Percentiles rank a stretch among this genome's conserved stretches.
These are phyloP conservation scores for Pyrgilauda ruficollis DNA, from an alignment of 2,113 vertebrate species.

Conservation along the genomic window DNA sequence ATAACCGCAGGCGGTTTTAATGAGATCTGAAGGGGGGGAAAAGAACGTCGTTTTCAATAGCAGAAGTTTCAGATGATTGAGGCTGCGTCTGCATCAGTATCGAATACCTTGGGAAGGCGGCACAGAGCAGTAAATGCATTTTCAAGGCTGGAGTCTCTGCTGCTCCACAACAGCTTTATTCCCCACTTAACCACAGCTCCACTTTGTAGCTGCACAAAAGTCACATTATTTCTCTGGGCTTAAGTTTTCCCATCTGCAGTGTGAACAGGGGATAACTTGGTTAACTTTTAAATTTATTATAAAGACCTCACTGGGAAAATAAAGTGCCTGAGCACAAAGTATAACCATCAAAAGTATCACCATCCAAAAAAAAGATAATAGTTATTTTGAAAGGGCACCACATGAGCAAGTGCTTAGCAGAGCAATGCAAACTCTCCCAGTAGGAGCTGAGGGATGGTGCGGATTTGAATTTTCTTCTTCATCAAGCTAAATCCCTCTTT, in stretches of 20 bases:
- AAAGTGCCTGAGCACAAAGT: neutral
- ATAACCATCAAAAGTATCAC: neutral
- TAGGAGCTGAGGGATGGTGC: neutral
- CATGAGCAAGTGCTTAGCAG: neutral
- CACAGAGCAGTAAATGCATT: neutral
- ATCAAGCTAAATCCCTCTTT: neutral
- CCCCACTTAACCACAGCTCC: neutral
- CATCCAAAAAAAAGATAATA: neutral
- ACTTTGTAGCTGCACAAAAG: neutral
- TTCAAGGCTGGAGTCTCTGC: neutral
- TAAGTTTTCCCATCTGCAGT: neutral
- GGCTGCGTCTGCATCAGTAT: neutral
- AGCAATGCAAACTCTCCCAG: neutral
- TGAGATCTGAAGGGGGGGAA: fast-evolving
- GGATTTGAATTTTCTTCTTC: neutral
- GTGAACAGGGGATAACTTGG: neutral
- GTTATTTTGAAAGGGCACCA: neutral
- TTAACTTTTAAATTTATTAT: neutral
- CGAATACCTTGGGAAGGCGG: neutral
- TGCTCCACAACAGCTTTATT: neutral
- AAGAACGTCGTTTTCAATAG: neutral
- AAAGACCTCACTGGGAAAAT: neutral
- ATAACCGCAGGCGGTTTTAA: neutral
- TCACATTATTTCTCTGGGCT: neutral
- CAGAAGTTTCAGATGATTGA: slow-evolving; percentile 10